Base-by-base conservation (phyloP, 2,797 vertebrate genomes). In the Tenualosa thibaudeaui region DNA sequence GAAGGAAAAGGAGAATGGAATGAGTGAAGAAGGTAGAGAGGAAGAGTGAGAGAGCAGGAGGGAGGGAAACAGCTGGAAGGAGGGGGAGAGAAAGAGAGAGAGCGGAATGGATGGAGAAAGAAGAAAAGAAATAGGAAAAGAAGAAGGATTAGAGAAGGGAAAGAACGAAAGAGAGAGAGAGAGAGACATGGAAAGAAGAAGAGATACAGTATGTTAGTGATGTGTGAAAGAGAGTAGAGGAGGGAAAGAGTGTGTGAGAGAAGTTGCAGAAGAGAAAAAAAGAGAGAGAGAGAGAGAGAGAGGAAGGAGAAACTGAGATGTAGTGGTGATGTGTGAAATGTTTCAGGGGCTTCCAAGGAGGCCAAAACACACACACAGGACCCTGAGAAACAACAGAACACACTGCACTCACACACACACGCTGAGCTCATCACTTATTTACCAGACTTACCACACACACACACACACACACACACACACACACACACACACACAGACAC, bases 291-390 rank as follows among this genome's bases (percentile, higher is more conserved):
- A 37, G 65, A 15, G 65, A 31, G 26, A 37, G 26, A 51, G 12
- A 51, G 13, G 65, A 37, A 31, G 37, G 65, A 40, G 65, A 31
- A 26, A 13, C 1, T 15, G 65, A 37, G 62, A 68, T 65, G 9
- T 65, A 24, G 62, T 65, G 10, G 43, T 81, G 46, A 81, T 49
- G 46, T 81, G 81, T 81, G 43, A 81, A 81, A 81, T 50, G 62
- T 65, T 65, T 65, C 62, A 65, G 24, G 24, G 24, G 62, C 62
- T 65, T 65, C 24, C 24, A 31, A 65, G 24, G 62, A 75, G 13
- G 15, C 68, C 31, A 15, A 75, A 37, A 43, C 68, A 40, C 31
- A 75, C 31, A 75, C 68, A 75, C 31, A 75, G 31, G 37, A 4
- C 31, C 31, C 37, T 43, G 62, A 31, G 62, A 75, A 37, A 75